Conservation (phyloP, 1,140 invertebrate genomes). For the Harlomillsia oculata region DNA sequence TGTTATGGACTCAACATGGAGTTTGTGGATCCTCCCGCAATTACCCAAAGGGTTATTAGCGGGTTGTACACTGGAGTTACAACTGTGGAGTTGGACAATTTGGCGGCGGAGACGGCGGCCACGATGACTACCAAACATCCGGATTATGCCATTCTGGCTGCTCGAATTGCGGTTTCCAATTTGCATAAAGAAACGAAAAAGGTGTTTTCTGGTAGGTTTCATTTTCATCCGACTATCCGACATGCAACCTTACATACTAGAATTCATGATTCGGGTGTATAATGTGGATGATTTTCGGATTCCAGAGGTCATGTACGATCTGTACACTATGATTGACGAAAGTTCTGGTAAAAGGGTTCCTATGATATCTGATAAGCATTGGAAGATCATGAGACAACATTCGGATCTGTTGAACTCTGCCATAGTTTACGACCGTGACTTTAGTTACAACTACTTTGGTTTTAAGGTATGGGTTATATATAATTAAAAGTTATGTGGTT, state of each 20-base stretch:
- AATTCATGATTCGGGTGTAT: neutral
- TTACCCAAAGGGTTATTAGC: constrained; percentile 79
- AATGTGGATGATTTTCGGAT: constrained; percentile 33
- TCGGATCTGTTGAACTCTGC: constrained; percentile 84
- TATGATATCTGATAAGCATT: constrained; percentile 76
- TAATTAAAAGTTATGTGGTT: too few species aligned
- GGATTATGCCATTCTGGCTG: constrained; percentile 92
- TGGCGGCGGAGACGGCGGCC: constrained; percentile 92
- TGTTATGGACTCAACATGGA: constrained; percentile 94
- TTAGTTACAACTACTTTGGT: constrained; percentile 96
- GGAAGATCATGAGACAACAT: constrained; percentile 77
- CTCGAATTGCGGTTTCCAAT: constrained; percentile 91
- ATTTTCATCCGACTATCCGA: constrained; percentile 35
- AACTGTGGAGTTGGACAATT: constrained; percentile 91
- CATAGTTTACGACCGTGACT: constrained; percentile 96
- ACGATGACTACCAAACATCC: constrained; percentile 93
- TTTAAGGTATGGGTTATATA: constrained; percentile 60
- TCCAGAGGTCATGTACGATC: constrained; percentile 81
- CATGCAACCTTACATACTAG: constrained; percentile 10
- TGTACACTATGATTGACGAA: constrained; percentile 67
- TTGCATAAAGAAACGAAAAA: constrained; percentile 94
- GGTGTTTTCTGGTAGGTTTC: constrained; percentile 78
- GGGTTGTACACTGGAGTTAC: constrained; percentile 92
- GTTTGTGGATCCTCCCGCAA: constrained; percentile 81
- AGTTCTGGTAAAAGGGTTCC: constrained; percentile 59